Evolutionary conservation across 2,797 vertebrate species (phyloP), one percentile per base, ranked within the genome.

Genomic region (Adrianichthys oophorus): DNA sequence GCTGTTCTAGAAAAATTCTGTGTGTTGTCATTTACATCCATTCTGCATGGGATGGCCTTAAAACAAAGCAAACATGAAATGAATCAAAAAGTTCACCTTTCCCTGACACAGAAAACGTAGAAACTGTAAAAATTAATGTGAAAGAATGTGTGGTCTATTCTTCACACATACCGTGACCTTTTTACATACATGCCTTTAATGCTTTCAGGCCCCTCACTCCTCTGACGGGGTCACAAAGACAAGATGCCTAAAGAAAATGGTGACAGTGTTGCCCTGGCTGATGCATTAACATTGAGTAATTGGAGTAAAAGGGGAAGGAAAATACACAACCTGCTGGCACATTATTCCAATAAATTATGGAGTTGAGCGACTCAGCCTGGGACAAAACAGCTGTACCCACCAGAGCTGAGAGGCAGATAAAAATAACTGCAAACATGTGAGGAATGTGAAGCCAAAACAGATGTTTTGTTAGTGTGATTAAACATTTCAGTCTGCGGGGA

Each of bases 141-240:
- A 32, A 12, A 32, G 29, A 32, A 8, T 3, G 7, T 8, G 29
- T 24, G 47, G 14, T n/a, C 14, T 52, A 21, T 56, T 44, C 26
- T 32, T 55, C 44, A 15, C 52, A 56, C 54, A 15, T 56, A 40
- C 2, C 19, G 50, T 52, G 51, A 56, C 21, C 32, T 32, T 49
- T 21, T 40, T 21, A 41, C 21, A 53, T 21, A 41, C 21, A 53
- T 62, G 70, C 76, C 65, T 69, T 85, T 71, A 75, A 55, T 68
- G 74, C 74, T 78, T 73, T 80, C 78, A 82, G 69, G 79, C 79
- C 73, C 73, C 78, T 79, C 72, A 4, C 64, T 64, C 68, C 74
- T 58, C 66, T 80, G 56, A 52, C 59, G 43, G 77, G 80, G 78
- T 84, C 78, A 80, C 41, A 73, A 79, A 87, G 83, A 84, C 76